Percentiles rank a stretch among this genome's conserved stretches.
phyloP scores from a whole-genome alignment of 2,888 invertebrate genomes.

The Heliconius ethilla region DNA sequence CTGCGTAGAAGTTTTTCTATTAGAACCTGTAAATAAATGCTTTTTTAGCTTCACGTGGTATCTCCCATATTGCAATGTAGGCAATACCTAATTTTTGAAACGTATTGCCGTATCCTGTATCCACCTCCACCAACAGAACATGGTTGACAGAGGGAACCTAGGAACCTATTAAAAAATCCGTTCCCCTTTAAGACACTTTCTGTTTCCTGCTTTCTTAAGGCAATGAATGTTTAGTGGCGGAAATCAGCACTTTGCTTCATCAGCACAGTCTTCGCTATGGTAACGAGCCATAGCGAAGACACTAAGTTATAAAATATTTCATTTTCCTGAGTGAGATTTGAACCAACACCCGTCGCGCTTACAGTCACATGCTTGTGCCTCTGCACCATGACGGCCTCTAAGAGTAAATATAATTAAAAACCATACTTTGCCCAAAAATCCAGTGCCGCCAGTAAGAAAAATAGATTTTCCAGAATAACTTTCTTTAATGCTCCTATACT shows the following conservation, averaged over 20 bases:
- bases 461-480: neutral
- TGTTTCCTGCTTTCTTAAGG: no score
- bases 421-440: neutral
- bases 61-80: neutral
- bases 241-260: neutral
- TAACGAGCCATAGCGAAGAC: neutral
- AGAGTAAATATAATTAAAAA: neutral
- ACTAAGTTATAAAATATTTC: neutral
- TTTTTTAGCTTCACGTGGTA: neutral
- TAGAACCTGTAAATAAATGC: conserved; percentile 37
- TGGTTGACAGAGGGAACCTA: neutral
- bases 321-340: neutral
- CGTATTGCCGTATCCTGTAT: neutral
- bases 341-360: neutral
- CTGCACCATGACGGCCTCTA: neutral
- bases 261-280: no score
- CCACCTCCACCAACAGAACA: no score
- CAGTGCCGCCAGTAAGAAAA: neutral
- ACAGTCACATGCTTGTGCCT: no score
- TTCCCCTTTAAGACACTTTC: neutral
- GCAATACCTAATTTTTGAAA: neutral
- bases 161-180: neutral
- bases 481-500: neutral
- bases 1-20: conserved; percentile 45
- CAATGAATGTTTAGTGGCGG: no score